phyloP scores from a whole-genome alignment of 1,140 invertebrate genomes.

The Caerostris darwini region DNA sequence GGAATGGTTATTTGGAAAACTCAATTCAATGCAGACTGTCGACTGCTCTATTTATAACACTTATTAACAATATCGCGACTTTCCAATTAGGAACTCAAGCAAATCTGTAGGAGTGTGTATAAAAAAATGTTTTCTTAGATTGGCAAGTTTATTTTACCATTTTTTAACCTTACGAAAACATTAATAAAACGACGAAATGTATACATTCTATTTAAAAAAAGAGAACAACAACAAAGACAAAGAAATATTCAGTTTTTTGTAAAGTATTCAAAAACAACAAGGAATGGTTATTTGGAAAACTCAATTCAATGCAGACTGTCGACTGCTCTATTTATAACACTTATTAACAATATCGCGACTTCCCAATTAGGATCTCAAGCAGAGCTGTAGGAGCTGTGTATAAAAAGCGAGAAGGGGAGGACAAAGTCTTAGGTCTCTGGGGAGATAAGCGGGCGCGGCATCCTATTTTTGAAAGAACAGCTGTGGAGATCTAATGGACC shows the following conservation, averaged over 20 bases:
- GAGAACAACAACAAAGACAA: no score
- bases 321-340: not conserved
- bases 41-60: no score
- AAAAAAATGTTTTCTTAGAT: no score
- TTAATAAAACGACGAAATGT: no score
- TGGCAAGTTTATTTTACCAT: no score
- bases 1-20: no score
- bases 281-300: not conserved
- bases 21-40: not conserved
- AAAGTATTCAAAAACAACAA: not conserved
- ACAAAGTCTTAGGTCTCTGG: constrained; percentile 30
- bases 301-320: not conserved
- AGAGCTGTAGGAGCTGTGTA: not conserved
- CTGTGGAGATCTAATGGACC: constrained; percentile 77
- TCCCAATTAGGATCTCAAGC: constrained; percentile 47
- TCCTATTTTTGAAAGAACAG: constrained; percentile 63
- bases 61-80: no score
- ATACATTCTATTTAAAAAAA: not conserved
- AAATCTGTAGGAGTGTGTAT: no score
- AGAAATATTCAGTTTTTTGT: no score
- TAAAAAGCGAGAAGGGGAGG: constrained; percentile 40
- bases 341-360: constrained; percentile 62
- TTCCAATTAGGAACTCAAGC: no score
- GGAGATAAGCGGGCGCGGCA: constrained; percentile 10
- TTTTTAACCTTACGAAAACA: no score